phyloP scores from a whole-genome alignment of 2,888 invertebrate genomes.

The Cremastobaeus sp. region DNA sequence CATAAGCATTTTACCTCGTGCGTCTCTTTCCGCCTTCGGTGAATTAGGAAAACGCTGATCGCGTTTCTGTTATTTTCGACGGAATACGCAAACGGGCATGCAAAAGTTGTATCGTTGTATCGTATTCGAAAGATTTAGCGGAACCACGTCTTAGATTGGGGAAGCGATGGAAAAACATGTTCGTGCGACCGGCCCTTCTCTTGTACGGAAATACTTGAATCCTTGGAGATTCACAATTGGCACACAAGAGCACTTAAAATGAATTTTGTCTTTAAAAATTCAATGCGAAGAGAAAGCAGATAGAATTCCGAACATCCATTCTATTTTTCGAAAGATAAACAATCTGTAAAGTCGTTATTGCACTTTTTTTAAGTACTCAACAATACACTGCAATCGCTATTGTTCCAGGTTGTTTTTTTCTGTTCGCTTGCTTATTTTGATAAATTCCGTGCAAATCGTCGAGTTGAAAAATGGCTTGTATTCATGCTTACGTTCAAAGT shows the following conservation, averaged over 20 bases:
- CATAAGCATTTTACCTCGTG: slow-evolving; percentile 20
- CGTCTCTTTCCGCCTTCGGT: slow-evolving; percentile 1
- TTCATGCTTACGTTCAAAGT: slow-evolving; percentile 40
- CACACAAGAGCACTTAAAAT: slow-evolving; percentile 37
- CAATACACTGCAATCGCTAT: too few species aligned
- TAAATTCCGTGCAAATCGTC: slow-evolving; percentile 45
- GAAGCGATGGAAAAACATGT: slow-evolving; percentile 52
- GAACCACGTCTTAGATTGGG: slow-evolving; percentile 31
- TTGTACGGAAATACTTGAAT: slow-evolving; percentile 50
- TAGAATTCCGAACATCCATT: too few species aligned
- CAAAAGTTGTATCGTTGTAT: slow-evolving; percentile 60
- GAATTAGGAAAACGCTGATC: slow-evolving; percentile 13
- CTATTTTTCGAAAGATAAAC: too few species aligned
- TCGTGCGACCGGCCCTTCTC: slow-evolving; percentile 57
- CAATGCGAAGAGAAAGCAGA: too few species aligned
- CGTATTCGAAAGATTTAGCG: slow-evolving; percentile 59
- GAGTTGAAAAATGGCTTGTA: slow-evolving; percentile 44
- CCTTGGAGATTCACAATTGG: slow-evolving; percentile 51
- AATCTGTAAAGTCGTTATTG: too few species aligned
- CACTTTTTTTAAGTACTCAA: too few species aligned
- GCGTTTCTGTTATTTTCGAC: slow-evolving; percentile 63
- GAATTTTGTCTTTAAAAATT: slow-evolving; percentile 32
- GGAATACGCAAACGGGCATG: slow-evolving; percentile 28
- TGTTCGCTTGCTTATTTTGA: slow-evolving; percentile 13
- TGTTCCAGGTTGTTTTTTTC: slow-evolving; percentile 1